Percentiles rank a stretch among this genome's conserved stretches.
Conservation (phyloP, 2,113 vertebrate species). For the Xiphorhynchus elegans region DNA sequence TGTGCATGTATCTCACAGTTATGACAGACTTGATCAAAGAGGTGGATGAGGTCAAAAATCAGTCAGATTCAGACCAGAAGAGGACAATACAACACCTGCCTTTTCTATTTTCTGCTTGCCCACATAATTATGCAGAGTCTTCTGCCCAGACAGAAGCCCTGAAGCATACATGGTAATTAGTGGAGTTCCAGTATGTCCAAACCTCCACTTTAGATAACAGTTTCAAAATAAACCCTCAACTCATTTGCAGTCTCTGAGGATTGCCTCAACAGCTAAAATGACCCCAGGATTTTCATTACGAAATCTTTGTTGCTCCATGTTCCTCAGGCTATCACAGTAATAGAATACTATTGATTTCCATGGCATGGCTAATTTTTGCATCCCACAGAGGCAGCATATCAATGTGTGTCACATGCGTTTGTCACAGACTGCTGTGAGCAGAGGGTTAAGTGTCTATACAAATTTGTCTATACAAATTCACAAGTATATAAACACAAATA, state of each 20-base stretch:
- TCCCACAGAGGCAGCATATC: background rate
- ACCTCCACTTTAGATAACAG: background rate
- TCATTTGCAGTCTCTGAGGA: background rate
- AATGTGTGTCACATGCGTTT: background rate
- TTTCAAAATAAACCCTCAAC: background rate
- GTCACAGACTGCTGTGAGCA: background rate
- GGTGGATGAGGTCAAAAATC: background rate
- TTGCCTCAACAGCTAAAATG: background rate
- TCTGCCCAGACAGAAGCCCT: background rate
- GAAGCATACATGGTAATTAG: background rate
- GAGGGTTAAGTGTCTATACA: background rate
- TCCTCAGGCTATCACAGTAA: background rate
- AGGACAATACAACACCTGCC: conserved; percentile 26
- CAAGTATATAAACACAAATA: background rate
- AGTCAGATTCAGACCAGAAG: conserved; percentile 27
- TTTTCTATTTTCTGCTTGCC: conserved; percentile 29
- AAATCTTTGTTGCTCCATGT: background rate
- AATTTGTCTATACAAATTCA: background rate
- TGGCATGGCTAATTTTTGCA: background rate
- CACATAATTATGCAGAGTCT: background rate
- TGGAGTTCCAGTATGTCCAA: background rate
- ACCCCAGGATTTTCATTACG: background rate
- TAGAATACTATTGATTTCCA: background rate
- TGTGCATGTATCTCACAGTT: background rate
- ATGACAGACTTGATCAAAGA: background rate